Conservation (phyloP, 2,113 vertebrate genomes). For the Colossoma macropomum region DNA sequence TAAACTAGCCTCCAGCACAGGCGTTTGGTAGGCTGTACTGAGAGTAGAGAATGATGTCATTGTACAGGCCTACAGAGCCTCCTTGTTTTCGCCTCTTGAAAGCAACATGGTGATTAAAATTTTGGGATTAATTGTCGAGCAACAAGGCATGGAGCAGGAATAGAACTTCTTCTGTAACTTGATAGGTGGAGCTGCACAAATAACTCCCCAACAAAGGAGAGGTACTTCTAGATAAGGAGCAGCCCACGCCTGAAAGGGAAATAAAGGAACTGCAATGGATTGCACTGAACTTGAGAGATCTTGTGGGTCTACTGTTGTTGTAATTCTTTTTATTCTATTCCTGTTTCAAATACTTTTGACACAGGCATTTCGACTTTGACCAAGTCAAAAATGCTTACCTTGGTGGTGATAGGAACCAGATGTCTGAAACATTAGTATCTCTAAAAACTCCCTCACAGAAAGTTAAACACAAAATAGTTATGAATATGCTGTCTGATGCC, state of each 20-base stretch:
- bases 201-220: slow-evolving; percentile 20
- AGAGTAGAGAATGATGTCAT: not conserved
- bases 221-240: slow-evolving; percentile 34
- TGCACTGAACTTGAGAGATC: not conserved
- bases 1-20: not conserved
- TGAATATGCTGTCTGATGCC: no score
- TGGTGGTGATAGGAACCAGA: no score
- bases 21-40: not conserved
- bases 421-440: no score
- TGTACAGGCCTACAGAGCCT: not conserved
- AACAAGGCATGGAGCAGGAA: not conserved
- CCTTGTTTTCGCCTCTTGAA: not conserved
- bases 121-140: not conserved
- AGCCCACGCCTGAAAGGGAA: slow-evolving; percentile 49
- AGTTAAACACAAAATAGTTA: no score
- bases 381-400: no score
- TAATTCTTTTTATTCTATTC: not conserved
- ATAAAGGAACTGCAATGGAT: not conserved
- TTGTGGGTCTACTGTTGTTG: not conserved
- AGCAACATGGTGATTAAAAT: not conserved
- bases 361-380: not conserved
- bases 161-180: not conserved
- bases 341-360: no score
- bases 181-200: slow-evolving; percentile 2
- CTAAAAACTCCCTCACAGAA: no score